Base-by-base conservation (phyloP, 2,888 invertebrate genomes). In the Globia sparganii region DNA sequence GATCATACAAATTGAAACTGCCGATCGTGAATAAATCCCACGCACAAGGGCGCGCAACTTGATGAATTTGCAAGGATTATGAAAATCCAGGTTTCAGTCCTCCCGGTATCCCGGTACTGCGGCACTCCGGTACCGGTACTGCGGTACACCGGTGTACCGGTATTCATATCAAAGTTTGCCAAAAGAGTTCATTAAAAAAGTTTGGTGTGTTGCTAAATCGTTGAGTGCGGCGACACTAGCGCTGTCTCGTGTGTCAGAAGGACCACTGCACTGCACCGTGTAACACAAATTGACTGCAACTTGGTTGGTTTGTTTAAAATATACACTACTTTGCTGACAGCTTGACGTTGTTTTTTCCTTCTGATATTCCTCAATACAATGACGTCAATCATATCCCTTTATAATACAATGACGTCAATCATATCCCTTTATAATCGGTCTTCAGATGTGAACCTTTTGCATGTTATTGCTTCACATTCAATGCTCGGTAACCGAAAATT, bases 161-260 rank as follows among this genome's bases (percentile, higher is more conserved):
- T 82, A 83, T 84, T 83, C 75, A 68, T 83, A 73, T 71, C 75
- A 73, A 78, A 78, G 78, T 83, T 85, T 64, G 28, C 66, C 66
- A 67, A 81, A 86, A 88, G 80, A 86, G 86, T 84, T 88, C 87
- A 88, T 88, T 82, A 88, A 86, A 86, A 83, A 87, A 88, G 84
- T 87, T 87, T 75, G 58, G 56, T 81, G 62, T 81, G 82, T 82
- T 78, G 72, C 80, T 82, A 84, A 78, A 75, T 68, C 75, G 78
- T 66, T 37, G 66, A 49, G 72, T 62, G 58, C 28, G 46, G 68
- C 21, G 74, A 62, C 61, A 77, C 62, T 61, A 13, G 37, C 31
- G 15, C 40, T 21, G 13, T 13, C 49, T 28, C 40, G 15, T 25
- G 31, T 4, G 13, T 1, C 82, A 81, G 73, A 72, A 77, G 65